Conservation (phyloP, 2,797 vertebrate species). For the Microctenopoma lineatum region DNA sequence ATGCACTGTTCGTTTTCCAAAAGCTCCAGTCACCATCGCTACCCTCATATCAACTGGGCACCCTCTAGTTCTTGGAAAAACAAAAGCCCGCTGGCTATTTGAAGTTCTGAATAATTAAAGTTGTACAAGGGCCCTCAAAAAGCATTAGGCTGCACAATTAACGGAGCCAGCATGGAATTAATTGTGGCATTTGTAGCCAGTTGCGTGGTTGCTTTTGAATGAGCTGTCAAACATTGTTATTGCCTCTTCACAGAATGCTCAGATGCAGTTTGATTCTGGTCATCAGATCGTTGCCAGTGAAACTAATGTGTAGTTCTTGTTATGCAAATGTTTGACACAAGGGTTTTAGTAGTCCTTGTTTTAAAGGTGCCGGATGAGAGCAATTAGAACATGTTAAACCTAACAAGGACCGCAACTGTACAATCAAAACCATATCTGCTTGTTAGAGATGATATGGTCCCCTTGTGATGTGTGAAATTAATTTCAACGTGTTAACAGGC, state of each 20-base stretch:
- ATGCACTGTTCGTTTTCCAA: slow-evolving; percentile 29
- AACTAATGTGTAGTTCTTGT: slow-evolving; percentile 19
- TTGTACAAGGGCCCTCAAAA: slow-evolving; percentile 58
- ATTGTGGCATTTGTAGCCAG: slow-evolving; percentile 63
- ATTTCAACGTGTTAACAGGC: slow-evolving; percentile 49
- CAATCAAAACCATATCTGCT: slow-evolving; percentile 32
- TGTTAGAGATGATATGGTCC: not conserved
- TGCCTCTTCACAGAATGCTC: slow-evolving; percentile 47
- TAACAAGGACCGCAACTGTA: slow-evolving; percentile 15
- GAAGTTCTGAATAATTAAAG: slow-evolving; percentile 73
- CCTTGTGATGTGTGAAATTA: slow-evolving; percentile 52
- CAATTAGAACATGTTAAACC: slow-evolving; percentile 7
- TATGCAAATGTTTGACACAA: slow-evolving; percentile 10
- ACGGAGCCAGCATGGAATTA: slow-evolving; percentile 61
- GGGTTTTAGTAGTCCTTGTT: not conserved
- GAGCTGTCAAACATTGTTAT: slow-evolving; percentile 63
- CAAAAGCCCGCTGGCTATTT: slow-evolving; percentile 64
- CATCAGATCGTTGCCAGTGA: slow-evolving; percentile 42
- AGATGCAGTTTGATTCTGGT: slow-evolving; percentile 51
- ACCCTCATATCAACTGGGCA: slow-evolving; percentile 32
- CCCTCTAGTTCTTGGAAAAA: slow-evolving; percentile 40
- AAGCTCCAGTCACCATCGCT: slow-evolving; percentile 23
- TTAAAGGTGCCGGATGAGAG: slow-evolving; percentile 10
- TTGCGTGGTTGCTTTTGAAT: slow-evolving; percentile 57
- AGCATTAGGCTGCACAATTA: slow-evolving; percentile 56